Conservation (phyloP, 2,888 invertebrate genomes). For the Eupithecia dodoneata region DNA sequence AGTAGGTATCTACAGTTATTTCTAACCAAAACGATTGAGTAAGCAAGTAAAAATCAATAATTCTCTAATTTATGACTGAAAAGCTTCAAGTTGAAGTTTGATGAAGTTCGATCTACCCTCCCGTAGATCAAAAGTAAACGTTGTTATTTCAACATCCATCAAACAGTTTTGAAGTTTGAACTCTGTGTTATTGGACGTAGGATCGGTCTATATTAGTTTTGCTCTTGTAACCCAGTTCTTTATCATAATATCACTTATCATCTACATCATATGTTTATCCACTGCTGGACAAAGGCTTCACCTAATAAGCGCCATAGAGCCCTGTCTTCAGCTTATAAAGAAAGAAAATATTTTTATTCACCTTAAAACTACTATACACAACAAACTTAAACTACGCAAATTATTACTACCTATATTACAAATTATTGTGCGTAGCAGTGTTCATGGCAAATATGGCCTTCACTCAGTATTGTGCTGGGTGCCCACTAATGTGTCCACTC, state of each 20-base stretch:
- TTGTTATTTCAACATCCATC: slow-evolving; percentile 30
- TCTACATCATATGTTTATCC: too few relatives aligned
- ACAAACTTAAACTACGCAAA: too few relatives aligned
- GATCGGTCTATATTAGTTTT: neutral
- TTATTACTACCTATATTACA: too few relatives aligned
- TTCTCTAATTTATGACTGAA: neutral
- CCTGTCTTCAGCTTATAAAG: too few relatives aligned
- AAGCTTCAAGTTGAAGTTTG: slow-evolving; percentile 17
- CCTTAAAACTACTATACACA: too few relatives aligned
- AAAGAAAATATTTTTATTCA: too few relatives aligned
- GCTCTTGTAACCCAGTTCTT: slow-evolving; percentile 3
- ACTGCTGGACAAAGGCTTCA: too few relatives aligned
- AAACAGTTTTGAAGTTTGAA: slow-evolving; percentile 18
- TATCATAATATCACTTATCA: neutral
- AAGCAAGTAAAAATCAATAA: neutral
- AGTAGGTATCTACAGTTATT: neutral
- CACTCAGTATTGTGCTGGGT: too few relatives aligned
- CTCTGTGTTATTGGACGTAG: slow-evolving; percentile 10
- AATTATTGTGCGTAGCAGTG: too few relatives aligned
- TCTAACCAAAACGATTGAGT: neutral
- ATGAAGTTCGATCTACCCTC: neutral
- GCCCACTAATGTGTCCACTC: too few relatives aligned
- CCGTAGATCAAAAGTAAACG: slow-evolving; percentile 15
- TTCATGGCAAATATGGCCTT: too few relatives aligned
- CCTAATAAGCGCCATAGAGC: too few relatives aligned